These are phyloP conservation scores for Sipha maydis DNA, from an alignment of 2,888 invertebrate species.

Conservation along the genomic window DNA sequence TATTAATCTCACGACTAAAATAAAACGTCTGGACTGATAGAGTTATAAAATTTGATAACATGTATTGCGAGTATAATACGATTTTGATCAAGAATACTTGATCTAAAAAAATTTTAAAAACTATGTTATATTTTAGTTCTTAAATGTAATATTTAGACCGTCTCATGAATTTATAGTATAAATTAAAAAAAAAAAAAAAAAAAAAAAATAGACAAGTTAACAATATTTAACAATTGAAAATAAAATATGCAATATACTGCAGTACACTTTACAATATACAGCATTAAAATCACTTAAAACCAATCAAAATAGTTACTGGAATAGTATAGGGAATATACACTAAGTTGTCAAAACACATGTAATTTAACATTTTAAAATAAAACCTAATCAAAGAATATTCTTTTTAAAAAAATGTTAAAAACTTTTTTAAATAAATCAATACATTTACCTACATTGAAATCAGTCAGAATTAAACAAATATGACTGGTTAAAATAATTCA, in stretches of 20 bases:
- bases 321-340: slow-evolving; percentile 23
- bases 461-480: slow-evolving; percentile 47
- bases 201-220: slow-evolving; percentile 11
- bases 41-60: slow-evolving; percentile 40
- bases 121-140: slow-evolving; percentile 19
- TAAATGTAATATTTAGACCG: background rate
- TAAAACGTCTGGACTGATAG: slow-evolving; percentile 20
- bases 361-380: slow-evolving; percentile 19
- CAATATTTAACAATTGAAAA: slow-evolving; percentile 47
- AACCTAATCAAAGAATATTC: background rate
- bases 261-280: background rate
- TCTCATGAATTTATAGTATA: background rate
- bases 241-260: background rate
- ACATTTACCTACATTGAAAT: slow-evolving; percentile 31
- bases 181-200: background rate
- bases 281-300: background rate
- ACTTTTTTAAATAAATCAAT: slow-evolving; percentile 30
- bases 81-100: slow-evolving; percentile 53
- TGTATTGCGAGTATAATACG: slow-evolving; percentile 47
- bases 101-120: background rate
- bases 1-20: background rate
- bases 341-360: slow-evolving; percentile 5
- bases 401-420: background rate
- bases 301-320: background rate
- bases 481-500: slow-evolving; percentile 50